Base-by-base conservation (phyloP, 2,113 vertebrate genomes). In the Festucalex cinctus region DNA sequence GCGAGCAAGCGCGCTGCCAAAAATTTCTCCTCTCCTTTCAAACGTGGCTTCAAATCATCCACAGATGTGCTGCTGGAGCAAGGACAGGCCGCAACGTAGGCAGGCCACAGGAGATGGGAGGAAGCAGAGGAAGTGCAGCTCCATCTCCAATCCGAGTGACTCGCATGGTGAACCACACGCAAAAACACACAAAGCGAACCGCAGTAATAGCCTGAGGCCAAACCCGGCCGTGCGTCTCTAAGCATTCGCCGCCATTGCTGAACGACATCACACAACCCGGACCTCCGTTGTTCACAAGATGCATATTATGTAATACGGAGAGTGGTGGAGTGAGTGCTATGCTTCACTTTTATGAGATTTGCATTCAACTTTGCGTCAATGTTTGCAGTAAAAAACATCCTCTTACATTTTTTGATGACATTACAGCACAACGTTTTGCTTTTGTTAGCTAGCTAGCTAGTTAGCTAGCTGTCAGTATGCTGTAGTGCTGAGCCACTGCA, bases 31-130 rank as follows among this genome's bases (percentile, higher is more conserved):
- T 39, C 69, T 36, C 66, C 63, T 78, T 22, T 66, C 70, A 81
- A 82, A 81, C 79, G 82, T 61, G 73, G 63, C 73, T 79, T 84
- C 64, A 81, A 84, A 88, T 81, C 71, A 81, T 81, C 86, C 79
- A 79, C 89, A 88, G 85, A 88, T 89, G 85, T 88, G 76, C 65
- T 83, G 71, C 64, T 75, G 48, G 66, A 84, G 63, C 48, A 79
- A 78, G 74, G 68, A 68, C 74, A 63, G 48, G 66, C 77, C 75
- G 58, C 79, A 71, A 68, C 37, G 19, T 65, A 70, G 53, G 60
- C 79, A 76, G 70, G 65, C 57, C 64, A 60, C 59, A 19, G 66
- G 77, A 73, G 77, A 84, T 64, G 58, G 70, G 66, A 80, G 66
- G 78, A 81, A 84, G 69, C 74, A 71, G 48, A 63, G 65, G 66